Evolutionary conservation across 2,888 invertebrate genomes (phyloP).

Genomic region (Apomyelois bistriatella): DNA sequence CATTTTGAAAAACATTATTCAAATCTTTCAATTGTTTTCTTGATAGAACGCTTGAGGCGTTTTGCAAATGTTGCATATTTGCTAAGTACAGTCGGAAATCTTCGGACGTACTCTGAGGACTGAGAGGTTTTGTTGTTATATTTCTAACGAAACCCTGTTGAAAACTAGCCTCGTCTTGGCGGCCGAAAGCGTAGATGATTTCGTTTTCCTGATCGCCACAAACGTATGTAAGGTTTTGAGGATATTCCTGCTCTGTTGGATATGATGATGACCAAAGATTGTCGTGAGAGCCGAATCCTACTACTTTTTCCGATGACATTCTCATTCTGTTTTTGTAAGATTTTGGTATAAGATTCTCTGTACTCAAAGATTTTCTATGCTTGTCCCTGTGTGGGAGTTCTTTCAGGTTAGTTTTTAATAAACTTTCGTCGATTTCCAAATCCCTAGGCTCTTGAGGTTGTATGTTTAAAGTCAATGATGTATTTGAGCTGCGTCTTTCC

Average conservation of each 20-base stretch:
- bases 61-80: conserved; percentile 86
- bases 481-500: conserved; percentile 89
- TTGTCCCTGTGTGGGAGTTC: conserved; percentile 59
- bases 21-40: conserved; percentile 81
- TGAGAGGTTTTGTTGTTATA: conserved; percentile 83
- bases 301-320: conserved; percentile 51
- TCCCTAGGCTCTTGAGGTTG: conserved; percentile 68
- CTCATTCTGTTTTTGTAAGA: conserved; percentile 66
- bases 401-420: conserved; percentile 56
- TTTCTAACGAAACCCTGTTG: conserved; percentile 69
- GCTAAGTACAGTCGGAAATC: conserved; percentile 86
- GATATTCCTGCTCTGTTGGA: conserved; percentile 52
- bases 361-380: conserved; percentile 80
- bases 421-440: conserved; percentile 64
- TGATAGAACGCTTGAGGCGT: conserved; percentile 82
- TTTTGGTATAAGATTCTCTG: conserved; percentile 79
- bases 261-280: conserved; percentile 73
- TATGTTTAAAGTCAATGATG: conserved; percentile 86
- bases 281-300: conserved; percentile 71
- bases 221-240: conserved; percentile 64
- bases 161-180: conserved; percentile 58
- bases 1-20: conserved; percentile 79
- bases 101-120: conserved; percentile 83
- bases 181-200: conserved; percentile 70
- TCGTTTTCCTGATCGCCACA: conserved; percentile 74